Evolutionary conservation across 2,797 vertebrate genomes (phyloP).

Genomic region (Picus viridis): DNA sequence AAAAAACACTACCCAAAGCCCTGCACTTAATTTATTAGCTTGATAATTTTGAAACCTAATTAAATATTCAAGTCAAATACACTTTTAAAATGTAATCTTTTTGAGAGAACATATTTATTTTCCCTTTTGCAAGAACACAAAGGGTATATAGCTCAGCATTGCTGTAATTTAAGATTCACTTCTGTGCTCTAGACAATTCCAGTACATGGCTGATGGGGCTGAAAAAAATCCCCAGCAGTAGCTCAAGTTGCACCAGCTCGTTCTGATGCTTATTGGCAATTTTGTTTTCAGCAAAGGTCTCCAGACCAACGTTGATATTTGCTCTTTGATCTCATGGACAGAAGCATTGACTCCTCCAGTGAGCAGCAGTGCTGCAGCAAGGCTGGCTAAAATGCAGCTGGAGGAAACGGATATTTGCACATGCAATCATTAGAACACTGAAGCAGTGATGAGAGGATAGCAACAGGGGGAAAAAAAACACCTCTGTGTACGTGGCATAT

Average conservation of each 20-base stretch:
- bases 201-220: neutral
- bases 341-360: neutral
- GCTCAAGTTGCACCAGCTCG: neutral
- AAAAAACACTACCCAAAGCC: conserved; percentile 68
- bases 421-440: neutral
- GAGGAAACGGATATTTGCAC: neutral
- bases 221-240: conserved; percentile 23
- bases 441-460: neutral
- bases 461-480: conserved; percentile 3
- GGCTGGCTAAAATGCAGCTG: neutral
- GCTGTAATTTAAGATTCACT: conserved; percentile 48
- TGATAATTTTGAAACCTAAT: conserved; percentile 65
- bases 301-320: conserved; percentile 1
- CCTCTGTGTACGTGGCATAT: neutral
- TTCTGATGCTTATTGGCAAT: neutral
- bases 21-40: conserved; percentile 63
- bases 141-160: conserved; percentile 37
- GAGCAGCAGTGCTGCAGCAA: neutral
- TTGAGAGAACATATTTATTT: conserved; percentile 62
- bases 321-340: neutral
- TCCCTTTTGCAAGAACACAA: conserved; percentile 57
- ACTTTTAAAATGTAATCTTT: conserved; percentile 64
- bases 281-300: conserved; percentile 12
- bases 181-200: conserved; percentile 58
- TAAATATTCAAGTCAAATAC: conserved; percentile 67